Evolutionary conservation across 2,797 vertebrate genomes (phyloP).

Genomic region (Borostomias antarcticus): DNA sequence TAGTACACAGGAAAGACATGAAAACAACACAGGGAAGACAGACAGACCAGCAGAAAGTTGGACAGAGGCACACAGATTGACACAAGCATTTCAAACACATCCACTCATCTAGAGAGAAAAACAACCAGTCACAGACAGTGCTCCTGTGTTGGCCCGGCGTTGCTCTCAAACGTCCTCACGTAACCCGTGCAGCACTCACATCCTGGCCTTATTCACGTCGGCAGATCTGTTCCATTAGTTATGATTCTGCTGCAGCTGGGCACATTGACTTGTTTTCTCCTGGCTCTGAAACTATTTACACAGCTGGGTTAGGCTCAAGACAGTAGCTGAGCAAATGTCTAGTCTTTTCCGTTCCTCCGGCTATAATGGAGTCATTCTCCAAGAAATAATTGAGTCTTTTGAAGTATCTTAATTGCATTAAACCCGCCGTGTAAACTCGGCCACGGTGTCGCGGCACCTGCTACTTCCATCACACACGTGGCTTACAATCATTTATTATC

Average conservation of each 20-base stretch:
- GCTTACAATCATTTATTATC: not conserved
- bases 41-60: not conserved
- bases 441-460: not conserved
- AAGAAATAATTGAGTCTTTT: slow-evolving; percentile 8
- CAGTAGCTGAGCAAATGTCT: not conserved
- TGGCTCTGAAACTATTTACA: not conserved
- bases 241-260: slow-evolving; percentile 52
- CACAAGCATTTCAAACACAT: not conserved
- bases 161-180: too few relatives aligned
- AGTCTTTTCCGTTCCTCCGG: not conserved
- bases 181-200: slow-evolving; percentile 44
- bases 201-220: slow-evolving; percentile 51
- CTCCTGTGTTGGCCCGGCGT: too few relatives aligned
- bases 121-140: too few relatives aligned
- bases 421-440: slow-evolving; percentile 2
- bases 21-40: not conserved
- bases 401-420: slow-evolving; percentile 2
- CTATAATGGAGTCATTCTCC: not conserved
- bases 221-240: slow-evolving; percentile 65
- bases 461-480: not conserved
- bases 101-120: not conserved
- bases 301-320: not conserved
- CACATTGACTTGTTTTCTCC: slow-evolving; percentile 46
- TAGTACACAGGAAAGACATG: too few relatives aligned
- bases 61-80: not conserved